Percentiles rank a stretch among this genome's conserved stretches.
Conservation (phyloP, 2,888 invertebrate genomes). For the Apantesis nais region DNA sequence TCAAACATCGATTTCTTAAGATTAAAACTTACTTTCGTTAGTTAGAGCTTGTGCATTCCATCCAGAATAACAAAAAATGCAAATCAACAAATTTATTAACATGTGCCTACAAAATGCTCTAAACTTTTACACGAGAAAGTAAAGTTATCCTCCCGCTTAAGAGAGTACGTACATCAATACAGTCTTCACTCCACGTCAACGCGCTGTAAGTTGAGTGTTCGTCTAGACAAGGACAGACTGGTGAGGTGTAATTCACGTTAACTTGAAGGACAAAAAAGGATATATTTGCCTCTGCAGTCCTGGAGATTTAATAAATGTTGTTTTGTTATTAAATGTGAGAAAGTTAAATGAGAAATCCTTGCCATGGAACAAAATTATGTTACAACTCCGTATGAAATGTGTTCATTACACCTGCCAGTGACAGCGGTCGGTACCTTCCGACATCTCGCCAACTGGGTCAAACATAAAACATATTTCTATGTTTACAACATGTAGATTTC, state of each 20-base stretch:
- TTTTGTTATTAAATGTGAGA: not conserved
- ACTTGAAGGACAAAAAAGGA: not conserved
- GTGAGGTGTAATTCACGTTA: constrained; percentile 7
- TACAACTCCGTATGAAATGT: not conserved
- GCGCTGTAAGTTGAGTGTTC: constrained; percentile 32
- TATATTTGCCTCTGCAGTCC: no score
- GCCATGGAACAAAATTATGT: not conserved
- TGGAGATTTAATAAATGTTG: no score
- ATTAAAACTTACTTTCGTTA: no score
- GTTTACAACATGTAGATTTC: not conserved
- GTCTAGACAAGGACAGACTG: constrained; percentile 41
- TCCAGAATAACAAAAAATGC: no score
- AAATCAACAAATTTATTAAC: constrained; percentile 3
- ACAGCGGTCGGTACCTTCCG: not conserved
- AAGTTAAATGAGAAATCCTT: not conserved
- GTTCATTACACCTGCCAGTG: not conserved
- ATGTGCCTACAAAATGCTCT: constrained; percentile 12
- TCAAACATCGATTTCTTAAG: not conserved
- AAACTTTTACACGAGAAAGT: constrained; percentile 26
- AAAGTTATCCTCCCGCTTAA: constrained; percentile 29
- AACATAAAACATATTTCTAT: not conserved
- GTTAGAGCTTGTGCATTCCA: no score
- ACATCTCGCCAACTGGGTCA: not conserved
- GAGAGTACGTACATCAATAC: constrained; percentile 36
- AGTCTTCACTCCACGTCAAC: constrained; percentile 17